Evolutionary conservation across 2,888 invertebrate genomes (phyloP), one percentile per base, ranked within the genome.

Genomic region (Drosophila lacicola): DNA sequence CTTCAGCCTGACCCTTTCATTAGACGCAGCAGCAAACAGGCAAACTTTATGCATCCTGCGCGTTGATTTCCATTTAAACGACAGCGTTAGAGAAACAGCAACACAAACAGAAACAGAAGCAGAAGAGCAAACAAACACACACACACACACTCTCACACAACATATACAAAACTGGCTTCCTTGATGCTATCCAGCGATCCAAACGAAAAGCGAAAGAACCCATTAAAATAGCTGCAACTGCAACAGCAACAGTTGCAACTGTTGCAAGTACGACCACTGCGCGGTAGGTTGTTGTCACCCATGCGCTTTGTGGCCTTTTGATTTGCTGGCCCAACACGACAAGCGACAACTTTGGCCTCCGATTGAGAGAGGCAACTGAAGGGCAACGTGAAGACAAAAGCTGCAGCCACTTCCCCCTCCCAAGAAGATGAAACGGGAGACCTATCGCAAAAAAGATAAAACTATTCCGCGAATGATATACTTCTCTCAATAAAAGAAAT

Each of bases 31-130:
- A 74, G 66, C 71, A 66, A 74, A 66, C 70, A 55, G 67, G 70
- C 72, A 73, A 86, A 82, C 75, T 88, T 85, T 85, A 88, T 88
- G 88, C 86, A 88, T 85, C 85, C 85, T 86, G 86, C 85, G 86
- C 85, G 87, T 86, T 85, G 84, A 86, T 86, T 86, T 88, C 88
- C 88, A 86, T 86, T 86, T 86, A 86, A 86, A 88, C 83, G 86
- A 83, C 81, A 81, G 82, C 84, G 86, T 88, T 84, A 88, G 86
- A 85, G 82, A 57, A 70, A 70, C 68, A 75, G 73, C 69, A 77
- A 36, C 47, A 65, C 58, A 42, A 67, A 33, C 61, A 56, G 14
- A 55, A 66, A 49, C 56, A 62, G 49, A 47, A 71, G 55, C 60
- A 62, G 21, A 37, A 58, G 33, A 45, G 54, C 46, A 63, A n/a